Percentiles rank a stretch among this genome's conserved stretches.
Evolutionary conservation across 2,888 invertebrate species (phyloP).

Genomic region (Drosophila histrio): DNA sequence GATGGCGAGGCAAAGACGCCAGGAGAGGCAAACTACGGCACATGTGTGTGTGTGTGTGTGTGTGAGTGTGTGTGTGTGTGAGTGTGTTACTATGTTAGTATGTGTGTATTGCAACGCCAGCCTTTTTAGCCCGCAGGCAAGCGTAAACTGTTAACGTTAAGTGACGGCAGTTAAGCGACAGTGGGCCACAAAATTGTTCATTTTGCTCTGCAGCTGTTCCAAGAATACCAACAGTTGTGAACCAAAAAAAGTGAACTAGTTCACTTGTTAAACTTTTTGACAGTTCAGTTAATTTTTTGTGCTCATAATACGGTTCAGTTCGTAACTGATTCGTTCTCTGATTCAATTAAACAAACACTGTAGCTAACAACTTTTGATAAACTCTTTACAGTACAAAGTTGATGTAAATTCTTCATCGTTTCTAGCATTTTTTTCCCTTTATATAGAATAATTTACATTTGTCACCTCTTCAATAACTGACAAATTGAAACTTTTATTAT

Average conservation of each 20-base stretch:
- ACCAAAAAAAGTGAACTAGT: neutral
- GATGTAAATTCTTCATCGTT: too few relatives aligned
- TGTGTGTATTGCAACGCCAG: slow-evolving; percentile 67
- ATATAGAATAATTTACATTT: too few relatives aligned
- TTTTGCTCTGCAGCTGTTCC: neutral
- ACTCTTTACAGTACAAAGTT: too few relatives aligned
- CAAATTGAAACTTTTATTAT: too few relatives aligned
- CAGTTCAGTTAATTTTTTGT: neutral
- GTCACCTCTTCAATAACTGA: too few relatives aligned
- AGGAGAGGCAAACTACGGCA: neutral
- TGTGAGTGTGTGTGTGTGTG: slow-evolving; percentile 15
- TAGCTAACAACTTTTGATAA: too few relatives aligned
- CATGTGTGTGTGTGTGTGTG: slow-evolving; percentile 16
- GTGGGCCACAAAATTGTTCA: slow-evolving; percentile 52
- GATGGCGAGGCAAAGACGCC: slow-evolving; percentile 67
- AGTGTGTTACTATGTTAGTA: slow-evolving; percentile 23
- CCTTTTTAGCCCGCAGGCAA: slow-evolving; percentile 78
- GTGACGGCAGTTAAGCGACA: slow-evolving; percentile 77
- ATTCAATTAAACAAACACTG: too few relatives aligned
- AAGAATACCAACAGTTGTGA: neutral
- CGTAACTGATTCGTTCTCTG: neutral
- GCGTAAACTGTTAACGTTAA: slow-evolving; percentile 79
- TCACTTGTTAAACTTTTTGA: neutral
- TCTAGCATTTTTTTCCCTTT: too few relatives aligned
- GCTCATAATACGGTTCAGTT: neutral